Evolutionary conservation across 2,113 vertebrate genomes (phyloP).

Genomic region (Hippocampus zosterae): DNA sequence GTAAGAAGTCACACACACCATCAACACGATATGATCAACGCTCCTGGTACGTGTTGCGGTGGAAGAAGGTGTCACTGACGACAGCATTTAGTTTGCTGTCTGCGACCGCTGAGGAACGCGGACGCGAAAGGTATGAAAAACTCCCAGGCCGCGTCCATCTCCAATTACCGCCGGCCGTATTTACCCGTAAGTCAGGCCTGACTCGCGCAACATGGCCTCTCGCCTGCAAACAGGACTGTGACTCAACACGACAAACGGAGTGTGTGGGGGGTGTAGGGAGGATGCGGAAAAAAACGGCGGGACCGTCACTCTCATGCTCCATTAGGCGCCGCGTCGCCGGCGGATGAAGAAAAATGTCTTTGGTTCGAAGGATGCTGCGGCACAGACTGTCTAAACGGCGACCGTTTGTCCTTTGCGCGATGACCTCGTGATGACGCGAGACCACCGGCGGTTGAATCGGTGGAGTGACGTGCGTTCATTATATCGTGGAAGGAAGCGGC

Average conservation of each 20-base stretch:
- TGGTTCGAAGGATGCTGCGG: constrained; percentile 30
- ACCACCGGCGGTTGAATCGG: constrained; percentile 10
- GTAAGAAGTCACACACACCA: constrained; percentile 42
- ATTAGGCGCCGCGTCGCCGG: constrained; percentile 56
- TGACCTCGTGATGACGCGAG: constrained; percentile 29
- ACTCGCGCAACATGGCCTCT: constrained; percentile 47
- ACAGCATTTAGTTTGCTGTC: not conserved
- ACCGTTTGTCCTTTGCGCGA: constrained; percentile 30
- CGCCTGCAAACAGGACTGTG: constrained; percentile 48
- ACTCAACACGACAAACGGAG: constrained; percentile 50
- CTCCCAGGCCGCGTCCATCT: constrained; percentile 51
- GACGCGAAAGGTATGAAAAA: not conserved
- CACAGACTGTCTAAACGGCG: constrained; percentile 52
- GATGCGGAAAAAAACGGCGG: constrained; percentile 16
- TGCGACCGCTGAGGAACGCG: not conserved
- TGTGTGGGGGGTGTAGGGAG: not conserved
- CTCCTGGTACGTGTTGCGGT: constrained; percentile 5
- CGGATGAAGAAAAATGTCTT: constrained; percentile 67
- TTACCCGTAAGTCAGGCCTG: constrained; percentile 54
- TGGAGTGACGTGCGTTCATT: constrained; percentile 28
- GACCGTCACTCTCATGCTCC: constrained; percentile 65
- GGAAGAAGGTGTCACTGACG: not conserved
- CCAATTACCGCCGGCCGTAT: constrained; percentile 61
- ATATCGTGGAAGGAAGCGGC: constrained; percentile 9
- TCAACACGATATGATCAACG: constrained; percentile 23